Conservation (phyloP, 2,113 vertebrate species). For the Heterotis niloticus region DNA sequence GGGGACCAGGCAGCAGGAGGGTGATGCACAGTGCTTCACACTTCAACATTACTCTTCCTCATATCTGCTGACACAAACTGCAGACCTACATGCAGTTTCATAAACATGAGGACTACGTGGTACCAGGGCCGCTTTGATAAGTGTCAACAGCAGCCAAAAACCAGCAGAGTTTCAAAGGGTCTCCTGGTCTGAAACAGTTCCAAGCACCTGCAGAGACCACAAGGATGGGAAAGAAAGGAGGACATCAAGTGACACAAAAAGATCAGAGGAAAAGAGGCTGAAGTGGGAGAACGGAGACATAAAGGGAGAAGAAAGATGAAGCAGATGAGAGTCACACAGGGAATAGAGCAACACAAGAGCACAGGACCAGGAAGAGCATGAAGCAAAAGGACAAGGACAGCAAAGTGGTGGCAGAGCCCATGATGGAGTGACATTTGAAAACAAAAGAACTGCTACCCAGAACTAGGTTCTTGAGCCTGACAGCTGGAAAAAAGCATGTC, state of each 20-base stretch:
- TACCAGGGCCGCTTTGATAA: slow-evolving; percentile 24
- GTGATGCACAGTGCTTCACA: too few species aligned
- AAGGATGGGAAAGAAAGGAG: slow-evolving; percentile 1
- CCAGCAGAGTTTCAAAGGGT: slow-evolving; percentile 12
- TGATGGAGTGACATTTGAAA: neutral
- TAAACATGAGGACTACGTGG: slow-evolving; percentile 25
- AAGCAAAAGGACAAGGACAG: neutral
- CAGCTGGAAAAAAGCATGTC: neutral
- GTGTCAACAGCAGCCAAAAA: neutral
- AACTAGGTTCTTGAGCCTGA: neutral
- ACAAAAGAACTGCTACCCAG: neutral
- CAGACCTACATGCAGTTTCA: slow-evolving; percentile 10
- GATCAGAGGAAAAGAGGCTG: slow-evolving; percentile 13
- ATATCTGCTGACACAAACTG: slow-evolving; percentile 34
- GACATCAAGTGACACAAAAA: neutral
- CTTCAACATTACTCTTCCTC: neutral
- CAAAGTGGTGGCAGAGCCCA: neutral
- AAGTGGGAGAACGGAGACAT: slow-evolving; percentile 29
- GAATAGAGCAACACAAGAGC: neutral
- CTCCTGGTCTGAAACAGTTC: neutral
- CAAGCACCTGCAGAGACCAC: neutral
- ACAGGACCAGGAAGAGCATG: neutral
- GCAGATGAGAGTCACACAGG: neutral
- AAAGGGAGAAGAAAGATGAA: neutral
- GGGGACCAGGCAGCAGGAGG: neutral